Evolutionary conservation across 2,888 invertebrate species (phyloP).

Genomic region (Drosophila hamatofila): DNA sequence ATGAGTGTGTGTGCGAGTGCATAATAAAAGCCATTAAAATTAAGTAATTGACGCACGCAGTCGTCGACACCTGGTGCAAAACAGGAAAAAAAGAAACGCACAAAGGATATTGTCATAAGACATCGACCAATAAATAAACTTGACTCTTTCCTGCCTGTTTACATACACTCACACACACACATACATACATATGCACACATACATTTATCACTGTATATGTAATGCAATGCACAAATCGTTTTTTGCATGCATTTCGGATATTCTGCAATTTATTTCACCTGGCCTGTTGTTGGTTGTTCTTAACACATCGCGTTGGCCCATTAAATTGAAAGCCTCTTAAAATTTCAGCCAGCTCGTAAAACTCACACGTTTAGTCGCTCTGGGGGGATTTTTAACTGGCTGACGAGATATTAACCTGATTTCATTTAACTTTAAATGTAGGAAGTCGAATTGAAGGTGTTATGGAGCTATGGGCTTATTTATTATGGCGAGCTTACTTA

Average conservation of each 20-base stretch:
- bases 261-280: conserved; percentile 33
- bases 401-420: conserved; percentile 29
- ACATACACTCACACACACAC: not conserved
- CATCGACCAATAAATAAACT: conserved; percentile 36
- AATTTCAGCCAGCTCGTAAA: conserved; percentile 62
- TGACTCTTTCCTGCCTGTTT: conserved; percentile 14
- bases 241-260: conserved; percentile 20
- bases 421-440: conserved; percentile 35
- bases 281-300: conserved; percentile 10
- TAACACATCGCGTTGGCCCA: conserved; percentile 42
- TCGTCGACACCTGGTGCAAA: conserved; percentile 45
- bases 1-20: conserved; percentile 39
- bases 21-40: conserved; percentile 69
- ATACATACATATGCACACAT: not conserved
- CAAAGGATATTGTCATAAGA: conserved; percentile 42
- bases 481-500: not conserved
- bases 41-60: conserved; percentile 65
- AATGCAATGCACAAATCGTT: conserved; percentile 3
- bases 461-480: not conserved
- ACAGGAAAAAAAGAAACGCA: conserved; percentile 25
- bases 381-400: conserved; percentile 25
- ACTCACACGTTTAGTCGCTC: conserved; percentile 57
- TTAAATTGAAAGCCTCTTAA: conserved; percentile 65
- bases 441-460: conserved; percentile 16
- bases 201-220: not conserved